Evolutionary conservation across 2,797 vertebrate species (phyloP).

Genomic region (Capromys pilorides): DNA sequence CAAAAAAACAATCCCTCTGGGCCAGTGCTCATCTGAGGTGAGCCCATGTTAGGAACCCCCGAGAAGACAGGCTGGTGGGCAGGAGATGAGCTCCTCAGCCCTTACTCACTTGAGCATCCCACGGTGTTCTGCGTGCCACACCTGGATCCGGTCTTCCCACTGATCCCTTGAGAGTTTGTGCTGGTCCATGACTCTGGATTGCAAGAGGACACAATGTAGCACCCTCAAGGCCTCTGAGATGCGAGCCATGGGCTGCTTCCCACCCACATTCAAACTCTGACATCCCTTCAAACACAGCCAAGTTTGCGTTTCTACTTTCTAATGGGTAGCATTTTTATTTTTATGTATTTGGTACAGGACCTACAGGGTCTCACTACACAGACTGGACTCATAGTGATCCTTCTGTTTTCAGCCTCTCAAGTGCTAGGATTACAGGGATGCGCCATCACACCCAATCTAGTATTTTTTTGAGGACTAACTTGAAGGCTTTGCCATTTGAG

Average conservation of each 20-base stretch:
- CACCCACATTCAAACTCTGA: too few relatives aligned
- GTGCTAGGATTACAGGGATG: too few relatives aligned
- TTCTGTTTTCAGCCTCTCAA: too few relatives aligned
- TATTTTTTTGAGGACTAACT: background rate
- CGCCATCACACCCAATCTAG: too few relatives aligned
- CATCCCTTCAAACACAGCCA: background rate
- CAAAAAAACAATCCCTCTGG: too few relatives aligned
- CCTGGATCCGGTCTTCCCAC: conserved; percentile 98
- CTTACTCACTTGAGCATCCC: conserved; percentile 95
- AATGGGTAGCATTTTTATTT: background rate
- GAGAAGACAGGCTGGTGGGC: background rate
- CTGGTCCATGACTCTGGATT: conserved; percentile 94
- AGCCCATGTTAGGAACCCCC: rapidly evolving
- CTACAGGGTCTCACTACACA: too few relatives aligned
- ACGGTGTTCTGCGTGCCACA: conserved; percentile 96
- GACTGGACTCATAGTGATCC: too few relatives aligned
- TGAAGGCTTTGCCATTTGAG: background rate
- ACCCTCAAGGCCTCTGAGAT: background rate
- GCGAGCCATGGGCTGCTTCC: rapidly evolving
- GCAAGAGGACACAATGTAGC: background rate
- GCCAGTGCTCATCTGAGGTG: background rate
- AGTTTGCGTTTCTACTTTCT: background rate
- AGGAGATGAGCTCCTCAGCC: rapidly evolving
- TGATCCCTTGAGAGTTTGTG: conserved; percentile 96
- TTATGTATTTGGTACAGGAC: too few relatives aligned